phyloP scores from a whole-genome alignment of 2,113 vertebrate species.

The Carlito syrichta region DNA sequence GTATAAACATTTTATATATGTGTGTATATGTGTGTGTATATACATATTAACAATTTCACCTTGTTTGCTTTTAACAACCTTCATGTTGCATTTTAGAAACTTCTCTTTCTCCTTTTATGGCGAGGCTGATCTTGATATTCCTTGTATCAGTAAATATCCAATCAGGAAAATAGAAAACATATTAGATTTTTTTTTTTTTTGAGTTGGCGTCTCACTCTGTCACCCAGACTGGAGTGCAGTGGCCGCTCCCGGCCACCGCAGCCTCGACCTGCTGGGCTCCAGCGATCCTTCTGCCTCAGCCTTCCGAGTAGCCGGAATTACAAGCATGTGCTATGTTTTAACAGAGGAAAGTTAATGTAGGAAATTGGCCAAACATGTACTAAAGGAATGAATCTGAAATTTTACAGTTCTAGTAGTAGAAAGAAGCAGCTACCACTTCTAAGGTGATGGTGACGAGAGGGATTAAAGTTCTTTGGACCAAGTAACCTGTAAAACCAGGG shows the following conservation, averaged over 20 bases:
- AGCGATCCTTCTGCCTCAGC: no score
- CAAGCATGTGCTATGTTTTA: no score
- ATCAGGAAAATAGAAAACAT: background rate
- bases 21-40: no score
- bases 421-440: background rate
- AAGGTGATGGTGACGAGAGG: no score
- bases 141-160: background rate
- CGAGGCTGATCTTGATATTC: background rate
- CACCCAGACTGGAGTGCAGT: no score
- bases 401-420: background rate
- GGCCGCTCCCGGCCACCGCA: no score
- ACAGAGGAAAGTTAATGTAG: background rate
- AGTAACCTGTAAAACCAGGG: background rate
- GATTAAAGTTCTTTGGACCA: background rate
- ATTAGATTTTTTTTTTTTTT: no score
- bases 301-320: no score
- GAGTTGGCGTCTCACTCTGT: no score
- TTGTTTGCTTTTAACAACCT: background rate
- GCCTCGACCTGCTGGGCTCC: no score
- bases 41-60: background rate
- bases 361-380: background rate
- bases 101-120: background rate
- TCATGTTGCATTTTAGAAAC: background rate
- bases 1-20: background rate
- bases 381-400: background rate